Percentiles rank a stretch among this genome's conserved stretches.
Conservation (phyloP, 2,888 invertebrate genomes). For the Cyrtodaria siliqua region DNA sequence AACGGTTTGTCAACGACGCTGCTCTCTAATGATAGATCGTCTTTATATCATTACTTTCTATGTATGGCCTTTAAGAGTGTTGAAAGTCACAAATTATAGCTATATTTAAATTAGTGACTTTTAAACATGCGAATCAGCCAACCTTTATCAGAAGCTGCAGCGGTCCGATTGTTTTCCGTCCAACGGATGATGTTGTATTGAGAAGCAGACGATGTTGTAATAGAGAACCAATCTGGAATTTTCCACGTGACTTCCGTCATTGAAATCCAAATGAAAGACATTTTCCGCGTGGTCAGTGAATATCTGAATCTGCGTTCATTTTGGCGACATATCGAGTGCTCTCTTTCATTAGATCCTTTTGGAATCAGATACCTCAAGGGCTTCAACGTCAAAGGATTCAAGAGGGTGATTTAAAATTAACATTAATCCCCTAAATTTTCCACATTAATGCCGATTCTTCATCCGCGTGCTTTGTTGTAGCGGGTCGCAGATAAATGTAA, state of each 20-base stretch:
- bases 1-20: no score
- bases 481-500: no score
- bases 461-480: neutral
- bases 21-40: no score
- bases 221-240: conserved; percentile 48
- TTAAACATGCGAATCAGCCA: no score
- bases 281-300: conserved; percentile 45
- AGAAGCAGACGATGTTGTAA: conserved; percentile 1
- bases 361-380: conserved; percentile 16
- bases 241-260: conserved; percentile 49
- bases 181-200: no score
- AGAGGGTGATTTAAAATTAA: conserved; percentile 32
- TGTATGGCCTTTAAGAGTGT: no score
- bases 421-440: conserved; percentile 25
- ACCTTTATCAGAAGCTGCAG: no score
- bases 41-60: no score
- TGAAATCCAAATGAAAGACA: conserved; percentile 32
- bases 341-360: conserved; percentile 29
- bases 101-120: no score
- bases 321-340: conserved; percentile 49
- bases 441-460: neutral
- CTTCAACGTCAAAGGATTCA: conserved; percentile 4
- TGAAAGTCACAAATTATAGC: no score
- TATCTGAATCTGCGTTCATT: conserved; percentile 24
- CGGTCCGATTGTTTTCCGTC: no score